These are phyloP conservation scores for Monomorium pharaonis DNA, from an alignment of 1,140 invertebrate species.

Conservation along the genomic window DNA sequence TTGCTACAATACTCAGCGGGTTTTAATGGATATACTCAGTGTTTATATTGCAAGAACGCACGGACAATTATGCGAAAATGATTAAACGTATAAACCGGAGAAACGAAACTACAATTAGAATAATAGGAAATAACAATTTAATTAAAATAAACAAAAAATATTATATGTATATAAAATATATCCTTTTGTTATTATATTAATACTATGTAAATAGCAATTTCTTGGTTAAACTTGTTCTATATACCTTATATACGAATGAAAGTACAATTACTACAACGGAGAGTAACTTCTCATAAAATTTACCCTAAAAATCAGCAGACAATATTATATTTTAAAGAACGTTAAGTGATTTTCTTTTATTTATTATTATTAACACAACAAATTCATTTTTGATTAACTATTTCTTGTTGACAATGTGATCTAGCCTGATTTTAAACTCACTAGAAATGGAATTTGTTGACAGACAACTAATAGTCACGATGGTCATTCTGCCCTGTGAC, in stretches of 20 bases:
- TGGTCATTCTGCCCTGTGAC: too few relatives aligned
- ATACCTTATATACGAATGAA: neutral
- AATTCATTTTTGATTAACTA: too few relatives aligned
- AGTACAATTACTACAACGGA: too few relatives aligned
- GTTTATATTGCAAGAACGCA: neutral
- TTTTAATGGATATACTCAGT: constrained; percentile 12
- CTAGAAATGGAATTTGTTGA: too few relatives aligned
- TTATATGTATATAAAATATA: neutral
- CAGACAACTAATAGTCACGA: too few relatives aligned
- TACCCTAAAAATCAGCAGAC: too few relatives aligned
- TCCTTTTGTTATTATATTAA: neutral
- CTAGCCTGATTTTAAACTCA: too few relatives aligned
- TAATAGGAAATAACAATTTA: neutral
- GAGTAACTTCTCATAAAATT: too few relatives aligned
- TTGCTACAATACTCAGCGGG: neutral
- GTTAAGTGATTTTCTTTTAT: too few relatives aligned
- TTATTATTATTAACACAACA: too few relatives aligned
- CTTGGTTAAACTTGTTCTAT: neutral
- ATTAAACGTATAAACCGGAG: neutral
- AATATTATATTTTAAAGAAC: too few relatives aligned
- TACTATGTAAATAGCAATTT: neutral
- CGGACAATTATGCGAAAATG: neutral
- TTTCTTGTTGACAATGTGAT: too few relatives aligned
- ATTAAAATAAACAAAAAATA: neutral
- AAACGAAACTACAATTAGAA: neutral